A percentile compares a stretch with the other conserved stretches of the same genome.
Evolutionary conservation across 2,797 vertebrate genomes (phyloP).

Genomic region (Anolis apletophallus): DNA sequence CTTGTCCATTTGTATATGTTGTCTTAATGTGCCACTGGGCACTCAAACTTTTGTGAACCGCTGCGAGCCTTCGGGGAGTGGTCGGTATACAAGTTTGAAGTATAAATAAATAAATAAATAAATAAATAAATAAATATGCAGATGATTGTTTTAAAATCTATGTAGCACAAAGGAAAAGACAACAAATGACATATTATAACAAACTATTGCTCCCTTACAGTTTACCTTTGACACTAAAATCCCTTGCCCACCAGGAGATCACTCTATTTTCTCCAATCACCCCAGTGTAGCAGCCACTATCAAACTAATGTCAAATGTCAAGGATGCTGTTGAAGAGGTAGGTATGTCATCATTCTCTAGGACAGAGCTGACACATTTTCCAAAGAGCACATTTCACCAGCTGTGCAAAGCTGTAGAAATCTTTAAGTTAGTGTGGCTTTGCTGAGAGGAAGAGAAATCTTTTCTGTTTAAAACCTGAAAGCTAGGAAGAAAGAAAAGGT

Average conservation of each 20-base stretch:
- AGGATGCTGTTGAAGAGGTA: not conserved
- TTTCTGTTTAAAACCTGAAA: conserved; percentile 2
- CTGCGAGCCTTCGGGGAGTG: too few relatives aligned
- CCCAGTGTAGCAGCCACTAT: not conserved
- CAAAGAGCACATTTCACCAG: not conserved
- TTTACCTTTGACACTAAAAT: conserved; percentile 22
- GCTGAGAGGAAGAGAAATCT: not conserved
- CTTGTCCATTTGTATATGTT: too few relatives aligned
- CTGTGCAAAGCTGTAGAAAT: conserved; percentile 1
- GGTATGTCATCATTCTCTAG: not conserved
- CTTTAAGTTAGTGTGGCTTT: not conserved
- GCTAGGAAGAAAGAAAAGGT: conserved; percentile 3
- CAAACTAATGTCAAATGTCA: conserved; percentile 11
- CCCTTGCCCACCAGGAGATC: conserved; percentile 5
- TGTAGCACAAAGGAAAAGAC: not conserved
- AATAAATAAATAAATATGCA: too few relatives aligned
- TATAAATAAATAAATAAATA: too few relatives aligned
- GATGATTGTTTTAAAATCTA: conserved; percentile 49
- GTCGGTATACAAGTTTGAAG: too few relatives aligned
- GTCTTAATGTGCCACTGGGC: too few relatives aligned
- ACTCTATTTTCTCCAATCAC: conserved; percentile 35
- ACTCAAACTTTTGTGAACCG: too few relatives aligned
- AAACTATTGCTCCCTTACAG: conserved; percentile 39
- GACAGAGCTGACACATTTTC: conserved; percentile 12
- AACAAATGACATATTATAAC: conserved; percentile 45